Conservation (phyloP, 2,113 vertebrate genomes). For the Eurystomus gularis region DNA sequence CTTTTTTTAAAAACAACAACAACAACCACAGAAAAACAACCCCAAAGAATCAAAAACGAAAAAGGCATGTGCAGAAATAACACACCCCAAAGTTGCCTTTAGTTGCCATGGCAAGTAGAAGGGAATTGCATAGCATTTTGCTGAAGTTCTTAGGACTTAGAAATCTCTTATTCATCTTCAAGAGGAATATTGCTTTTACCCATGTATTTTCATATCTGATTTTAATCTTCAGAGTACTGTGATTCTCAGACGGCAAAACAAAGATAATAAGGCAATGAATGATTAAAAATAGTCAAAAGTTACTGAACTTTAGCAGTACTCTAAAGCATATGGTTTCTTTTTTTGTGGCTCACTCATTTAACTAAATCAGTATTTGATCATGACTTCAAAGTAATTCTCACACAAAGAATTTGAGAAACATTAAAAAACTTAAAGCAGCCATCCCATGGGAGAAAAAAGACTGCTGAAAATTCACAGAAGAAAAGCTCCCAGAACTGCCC, state of each 20-base stretch:
- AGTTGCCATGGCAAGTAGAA: not conserved
- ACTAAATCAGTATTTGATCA: slow-evolving; percentile 56
- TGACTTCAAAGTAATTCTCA: slow-evolving; percentile 58
- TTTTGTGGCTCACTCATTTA: slow-evolving; percentile 56
- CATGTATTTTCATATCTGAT: slow-evolving; percentile 15
- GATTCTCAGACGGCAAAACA: slow-evolving; percentile 29
- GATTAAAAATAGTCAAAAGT: slow-evolving; percentile 47
- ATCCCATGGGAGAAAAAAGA: slow-evolving; percentile 33
- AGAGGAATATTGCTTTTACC: not conserved
- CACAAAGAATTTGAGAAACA: slow-evolving; percentile 52
- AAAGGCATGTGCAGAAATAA: not conserved
- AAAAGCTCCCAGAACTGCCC: not conserved
- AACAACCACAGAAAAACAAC: not conserved
- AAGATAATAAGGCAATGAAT: slow-evolving; percentile 40
- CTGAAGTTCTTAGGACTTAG: not conserved
- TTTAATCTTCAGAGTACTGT: slow-evolving; percentile 22
- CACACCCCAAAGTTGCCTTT: not conserved
- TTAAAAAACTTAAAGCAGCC: not conserved
- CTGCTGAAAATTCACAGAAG: slow-evolving; percentile 18
- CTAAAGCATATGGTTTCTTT: slow-evolving; percentile 13
- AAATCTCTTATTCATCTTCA: not conserved
- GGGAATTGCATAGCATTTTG: not conserved
- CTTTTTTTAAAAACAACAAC: not conserved
- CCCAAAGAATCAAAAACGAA: too few species aligned
- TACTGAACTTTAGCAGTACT: slow-evolving; percentile 41